Evolutionary conservation across 1,140 invertebrate species (phyloP).

Genomic region (Cotesia chilonis): DNA sequence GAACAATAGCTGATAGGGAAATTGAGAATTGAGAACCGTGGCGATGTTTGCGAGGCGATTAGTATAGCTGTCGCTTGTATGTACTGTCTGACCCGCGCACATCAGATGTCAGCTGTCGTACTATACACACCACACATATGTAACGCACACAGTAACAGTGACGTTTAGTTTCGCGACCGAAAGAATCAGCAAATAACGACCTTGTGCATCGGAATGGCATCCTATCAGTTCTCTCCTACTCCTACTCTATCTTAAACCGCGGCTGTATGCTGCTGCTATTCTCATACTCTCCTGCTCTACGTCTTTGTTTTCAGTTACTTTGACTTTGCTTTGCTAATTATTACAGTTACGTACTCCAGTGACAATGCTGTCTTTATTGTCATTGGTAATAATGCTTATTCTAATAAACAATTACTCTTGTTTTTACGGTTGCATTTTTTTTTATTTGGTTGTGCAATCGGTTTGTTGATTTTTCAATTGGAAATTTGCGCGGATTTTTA

Average conservation of each 20-base stretch:
- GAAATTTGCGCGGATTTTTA: too few relatives aligned
- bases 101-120: slow-evolving; percentile 56
- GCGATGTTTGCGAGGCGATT: slow-evolving; percentile 62
- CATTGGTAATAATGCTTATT: slow-evolving; percentile 10
- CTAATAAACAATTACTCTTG: too few relatives aligned
- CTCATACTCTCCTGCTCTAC: slow-evolving; percentile 36
- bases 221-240: not conserved
- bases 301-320: slow-evolving; percentile 50
- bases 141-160: slow-evolving; percentile 3
- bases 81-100: slow-evolving; percentile 59
- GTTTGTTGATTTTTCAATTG: too few relatives aligned
- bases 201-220: slow-evolving; percentile 11
- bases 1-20: slow-evolving; percentile 25
- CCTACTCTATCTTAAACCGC: too few relatives aligned
- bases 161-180: not conserved
- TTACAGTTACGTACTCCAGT: slow-evolving; percentile 45
- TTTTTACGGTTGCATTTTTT: too few relatives aligned
- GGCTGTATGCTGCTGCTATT: too few relatives aligned
- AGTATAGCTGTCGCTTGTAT: slow-evolving; percentile 55
- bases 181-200: slow-evolving; percentile 17
- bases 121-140: slow-evolving; percentile 11
- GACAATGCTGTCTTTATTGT: not conserved
- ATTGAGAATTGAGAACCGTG: slow-evolving; percentile 58
- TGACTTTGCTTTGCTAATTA: slow-evolving; percentile 51
- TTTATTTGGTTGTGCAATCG: too few relatives aligned